Base-by-base conservation (phyloP, 2,113 vertebrate species). In the Hippocampus zosterae region DNA sequence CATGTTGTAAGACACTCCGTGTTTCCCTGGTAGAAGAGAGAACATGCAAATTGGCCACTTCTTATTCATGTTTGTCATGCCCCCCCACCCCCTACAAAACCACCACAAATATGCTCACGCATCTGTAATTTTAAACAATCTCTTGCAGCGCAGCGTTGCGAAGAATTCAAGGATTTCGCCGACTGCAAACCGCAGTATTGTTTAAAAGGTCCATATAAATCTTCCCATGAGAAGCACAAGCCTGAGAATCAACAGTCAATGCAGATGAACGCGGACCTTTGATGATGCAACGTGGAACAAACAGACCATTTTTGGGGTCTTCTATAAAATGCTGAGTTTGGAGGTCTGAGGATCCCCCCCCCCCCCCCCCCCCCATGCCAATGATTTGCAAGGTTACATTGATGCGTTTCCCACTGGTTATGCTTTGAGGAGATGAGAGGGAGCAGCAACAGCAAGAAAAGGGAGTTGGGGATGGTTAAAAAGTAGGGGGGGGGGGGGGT, bases 1-100 rank as follows among this genome's bases (percentile, higher is more conserved):
- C 77, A 81, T 46, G 85, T 85, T 83, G 81, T 77, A 74, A 86
- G 79, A 87, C 83, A 83, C 80, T 76, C 79, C 81, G 79, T 80
- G 52, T 57, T 55, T 53, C 27, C 68, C 63, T 15, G 57, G 70
- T 73, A 46, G 46, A 10, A 68, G 55, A 75, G 23, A 59, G 16
- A 15, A 18, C 63, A 29, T 79, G 64, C 27, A 23, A 65, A 65
- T 60, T 33, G 27, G 27, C 57, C 56, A 59, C 25, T 13, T 13
- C 13, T 46, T 27, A 8, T 46, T 65, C 62, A 25, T 64, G n/a
- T 46, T 59, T 65, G 29, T 37, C 16, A 19, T 18, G 9, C 10
- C 15, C 16, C 5, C 10, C 25, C 27, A 23, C 16, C 16, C 5
- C 13, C 1, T n/a, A n/a, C 33, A 33, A 46, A 13, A 23, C 62